A percentile compares a stretch with the other conserved stretches of the same genome.
Evolutionary conservation across 2,797 vertebrate species (phyloP).

Genomic region (Pantherophis vulpinus): DNA sequence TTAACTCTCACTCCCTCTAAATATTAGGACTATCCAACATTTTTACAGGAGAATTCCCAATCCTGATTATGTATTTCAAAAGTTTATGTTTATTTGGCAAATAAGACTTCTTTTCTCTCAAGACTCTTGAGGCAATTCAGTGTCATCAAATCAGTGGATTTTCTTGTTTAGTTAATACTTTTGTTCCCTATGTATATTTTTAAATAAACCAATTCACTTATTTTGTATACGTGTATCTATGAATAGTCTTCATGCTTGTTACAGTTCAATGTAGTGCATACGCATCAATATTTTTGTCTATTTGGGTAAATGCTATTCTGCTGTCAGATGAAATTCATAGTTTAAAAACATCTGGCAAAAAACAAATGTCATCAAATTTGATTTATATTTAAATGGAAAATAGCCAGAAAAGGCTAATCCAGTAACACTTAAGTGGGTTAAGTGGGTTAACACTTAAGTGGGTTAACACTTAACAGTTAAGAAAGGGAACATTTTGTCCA

Average conservation of each 20-base stretch:
- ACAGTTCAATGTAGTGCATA: neutral
- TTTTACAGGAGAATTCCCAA: constrained; percentile 35
- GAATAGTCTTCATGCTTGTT: neutral
- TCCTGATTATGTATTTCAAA: constrained; percentile 1
- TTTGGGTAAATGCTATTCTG: neutral
- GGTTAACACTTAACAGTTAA: too few species aligned
- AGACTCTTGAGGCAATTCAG: constrained; percentile 24
- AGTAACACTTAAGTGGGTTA: neutral
- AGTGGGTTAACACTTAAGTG: too few species aligned
- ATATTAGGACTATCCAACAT: constrained; percentile 29
- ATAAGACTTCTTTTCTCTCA: neutral
- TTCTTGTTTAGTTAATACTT: constrained; percentile 11
- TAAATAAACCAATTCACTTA: constrained; percentile 61
- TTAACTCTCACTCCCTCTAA: constrained; percentile 25
- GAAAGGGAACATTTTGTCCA: neutral
- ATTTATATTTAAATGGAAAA: neutral
- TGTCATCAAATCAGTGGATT: constrained; percentile 41
- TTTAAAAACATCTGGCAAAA: neutral
- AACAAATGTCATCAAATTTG: neutral
- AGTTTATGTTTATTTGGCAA: constrained; percentile 4
- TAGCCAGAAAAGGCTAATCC: neutral
- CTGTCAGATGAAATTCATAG: neutral
- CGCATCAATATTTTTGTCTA: neutral
- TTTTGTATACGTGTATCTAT: constrained; percentile 23
- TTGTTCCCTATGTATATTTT: constrained; percentile 40